Percentiles rank a stretch among this genome's conserved stretches.
These are phyloP conservation scores for Tamias sibiricus DNA, from an alignment of 2,113 vertebrate species.

Conservation along the genomic window DNA sequence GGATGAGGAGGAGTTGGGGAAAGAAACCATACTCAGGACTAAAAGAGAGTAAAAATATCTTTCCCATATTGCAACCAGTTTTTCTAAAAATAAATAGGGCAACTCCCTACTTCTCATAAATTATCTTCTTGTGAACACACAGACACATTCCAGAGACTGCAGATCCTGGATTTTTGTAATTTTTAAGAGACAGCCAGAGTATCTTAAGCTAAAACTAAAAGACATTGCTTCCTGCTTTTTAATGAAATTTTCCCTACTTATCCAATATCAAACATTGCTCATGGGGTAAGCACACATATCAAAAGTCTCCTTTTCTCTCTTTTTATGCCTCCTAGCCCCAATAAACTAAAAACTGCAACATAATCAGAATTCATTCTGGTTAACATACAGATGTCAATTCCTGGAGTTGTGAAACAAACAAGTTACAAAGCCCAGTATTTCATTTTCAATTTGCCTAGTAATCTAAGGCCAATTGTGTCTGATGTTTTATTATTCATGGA, in stretches of 20 bases:
- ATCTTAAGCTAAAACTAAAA: conserved; percentile 22
- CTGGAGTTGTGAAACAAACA: conserved; percentile 39
- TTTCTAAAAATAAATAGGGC: conserved; percentile 58
- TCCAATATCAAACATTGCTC: background rate
- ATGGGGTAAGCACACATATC: background rate
- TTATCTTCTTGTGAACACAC: conserved; percentile 12
- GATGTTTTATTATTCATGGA: conserved; percentile 52
- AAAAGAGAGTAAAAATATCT: background rate
- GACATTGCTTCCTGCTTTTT: background rate
- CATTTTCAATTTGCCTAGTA: conserved; percentile 51
- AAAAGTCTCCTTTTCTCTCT: background rate
- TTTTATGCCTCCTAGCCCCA: background rate
- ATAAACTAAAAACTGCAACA: conserved; percentile 16
- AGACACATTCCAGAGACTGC: background rate
- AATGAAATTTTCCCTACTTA: background rate
- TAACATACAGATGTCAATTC: background rate
- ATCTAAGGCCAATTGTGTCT: conserved; percentile 44
- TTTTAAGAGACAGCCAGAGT: background rate
- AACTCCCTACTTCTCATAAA: conserved; percentile 8
- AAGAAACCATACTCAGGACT: background rate
- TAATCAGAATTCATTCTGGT: background rate
- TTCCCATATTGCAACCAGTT: conserved; percentile 21
- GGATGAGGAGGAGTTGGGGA: background rate
- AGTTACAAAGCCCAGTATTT: background rate
- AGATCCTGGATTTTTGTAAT: background rate